Evolutionary conservation across 2,888 invertebrate species (phyloP), one percentile per base, ranked within the genome.

Genomic region (Caenorhabditis virilis): DNA sequence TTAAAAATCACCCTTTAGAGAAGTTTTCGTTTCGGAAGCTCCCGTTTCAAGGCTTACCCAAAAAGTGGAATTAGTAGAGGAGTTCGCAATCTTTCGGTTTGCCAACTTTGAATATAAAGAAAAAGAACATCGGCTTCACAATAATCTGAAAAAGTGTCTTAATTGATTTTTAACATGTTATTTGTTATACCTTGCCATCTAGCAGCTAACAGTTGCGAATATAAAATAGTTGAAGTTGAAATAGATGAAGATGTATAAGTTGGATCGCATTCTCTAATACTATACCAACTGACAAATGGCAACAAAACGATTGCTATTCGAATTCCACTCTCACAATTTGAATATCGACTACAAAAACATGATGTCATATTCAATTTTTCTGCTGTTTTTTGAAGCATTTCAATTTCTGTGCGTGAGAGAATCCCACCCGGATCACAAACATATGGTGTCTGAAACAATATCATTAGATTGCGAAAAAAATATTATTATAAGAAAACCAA

Each of bases 381-480:
- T 9, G 67, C 74, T 2, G 69, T 74, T 11, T 41, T 42, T 23
- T 69, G 64, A 13, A 74, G 60, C 27, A 74, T 64, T 43, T 74
- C 74, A 15, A 66, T 62, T 42, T 74, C 74, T 2, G 74, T 74
- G 9, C 74, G 51, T 0, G 74, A 74, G 5, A 74, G 47, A 39
- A 71, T 56, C 15, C 74, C 74, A n/a, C 63, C 63, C 9, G 74
- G 74, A 45, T 74, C 74, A 41, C 74, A 74, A 18, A 74, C 69
- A 35, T 74, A 74, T 2, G 69, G 57, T n/a, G 61, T 63, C 72
- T 72, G 45, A 6, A 66, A 51, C 6, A 6, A 38, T 7, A 27
- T 15, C 16, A 15, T 30, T 22, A 16, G 9, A n/a, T 33, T 42
- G 16, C 4, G 23, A 35, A 35, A 45, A 23, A 15, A 16, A 20